phyloP scores from a whole-genome alignment of 1,140 invertebrate genomes.

The Bombus consobrinus region DNA sequence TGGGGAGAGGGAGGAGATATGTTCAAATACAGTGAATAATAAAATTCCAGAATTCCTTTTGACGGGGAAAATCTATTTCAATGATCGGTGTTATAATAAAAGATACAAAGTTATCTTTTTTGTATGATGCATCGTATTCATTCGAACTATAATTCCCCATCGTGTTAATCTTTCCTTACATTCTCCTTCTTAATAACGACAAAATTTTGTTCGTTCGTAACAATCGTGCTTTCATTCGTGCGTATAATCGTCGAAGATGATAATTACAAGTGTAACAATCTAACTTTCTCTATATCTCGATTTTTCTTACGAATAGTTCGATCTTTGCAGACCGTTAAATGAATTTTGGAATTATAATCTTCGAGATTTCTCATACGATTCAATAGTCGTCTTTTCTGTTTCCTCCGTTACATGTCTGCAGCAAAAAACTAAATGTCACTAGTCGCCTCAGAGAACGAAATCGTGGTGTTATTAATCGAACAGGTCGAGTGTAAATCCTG shows the following conservation, averaged over 20 bases:
- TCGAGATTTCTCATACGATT: background rate
- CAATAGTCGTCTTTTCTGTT: background rate
- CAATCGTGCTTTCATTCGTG: background rate
- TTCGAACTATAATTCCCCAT: constrained; percentile 2
- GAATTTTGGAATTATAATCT: constrained; percentile 16
- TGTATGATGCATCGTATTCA: constrained; percentile 24
- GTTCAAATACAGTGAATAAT: background rate
- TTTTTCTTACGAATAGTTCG: no score
- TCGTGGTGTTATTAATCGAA: constrained; percentile 20
- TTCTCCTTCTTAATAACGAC: background rate
- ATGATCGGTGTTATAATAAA: constrained; percentile 52
- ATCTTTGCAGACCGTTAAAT: background rate
- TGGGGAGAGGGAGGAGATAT: no score
- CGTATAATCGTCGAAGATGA: constrained; percentile 22
- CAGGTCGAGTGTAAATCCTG: constrained; percentile 26
- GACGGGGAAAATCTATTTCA: constrained; percentile 49
- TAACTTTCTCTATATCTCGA: background rate
- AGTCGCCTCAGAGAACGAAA: background rate
- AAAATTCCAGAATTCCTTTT: constrained; percentile 7
- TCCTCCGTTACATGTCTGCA: no score
- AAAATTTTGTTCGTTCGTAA: background rate
- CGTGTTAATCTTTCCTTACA: background rate
- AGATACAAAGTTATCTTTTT: constrained; percentile 56
- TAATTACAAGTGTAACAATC: background rate
- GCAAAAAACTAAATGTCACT: constrained; percentile 1